Base-by-base conservation (phyloP, 23 tunicate genomes). In the Ascidia mentula region DNA sequence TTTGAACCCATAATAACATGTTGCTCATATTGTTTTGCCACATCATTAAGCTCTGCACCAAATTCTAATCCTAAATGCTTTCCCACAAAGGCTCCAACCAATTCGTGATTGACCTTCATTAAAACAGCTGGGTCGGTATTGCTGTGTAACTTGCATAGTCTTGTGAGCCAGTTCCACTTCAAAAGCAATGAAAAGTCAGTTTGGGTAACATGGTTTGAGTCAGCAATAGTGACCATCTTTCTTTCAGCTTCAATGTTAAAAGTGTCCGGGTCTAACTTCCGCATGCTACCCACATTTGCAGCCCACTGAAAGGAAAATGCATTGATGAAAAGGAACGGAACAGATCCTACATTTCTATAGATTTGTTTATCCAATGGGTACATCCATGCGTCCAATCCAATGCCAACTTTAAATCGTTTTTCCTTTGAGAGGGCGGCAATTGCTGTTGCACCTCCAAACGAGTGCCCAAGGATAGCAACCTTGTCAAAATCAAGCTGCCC, bases 331-430 rank as follows among this genome's bases (percentile, higher is more conserved):
- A 92, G 82, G 32, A 92, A 20, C 6, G 97, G 97, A 5, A 80
- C 82, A 6, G 84, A 18, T 3, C 35, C 31, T 0, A 80, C 40
- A 36, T 45, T 82, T 40, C 34, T 60, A 70, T 86, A 82, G 37
- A 86, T 46, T n/a, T 78, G 31, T 35, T 82, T 83, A 31, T 86
- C 82, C 32, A 92, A 71, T 9, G 87, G 86, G 61, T 53, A 86
- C 85, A 84, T 82, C 97, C 97, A 92, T 17, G 82, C 46, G 83
- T 92, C 97, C 34, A 92, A 65, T 35, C 79, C 90, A 82, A 92
- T 84, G 13, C 82, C 91, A 32, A 78, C 88, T 78, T 92, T 92
- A 75, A 92, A 82, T 32, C 91, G 80, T 2, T 40, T 37, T 22
- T 92, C 97, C 75, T 85, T 82, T 0, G 84, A 61, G 4, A 92